Evolutionary conservation across 2,797 vertebrate genomes (phyloP).

Genomic region (Hippoglossus hippoglossus): DNA sequence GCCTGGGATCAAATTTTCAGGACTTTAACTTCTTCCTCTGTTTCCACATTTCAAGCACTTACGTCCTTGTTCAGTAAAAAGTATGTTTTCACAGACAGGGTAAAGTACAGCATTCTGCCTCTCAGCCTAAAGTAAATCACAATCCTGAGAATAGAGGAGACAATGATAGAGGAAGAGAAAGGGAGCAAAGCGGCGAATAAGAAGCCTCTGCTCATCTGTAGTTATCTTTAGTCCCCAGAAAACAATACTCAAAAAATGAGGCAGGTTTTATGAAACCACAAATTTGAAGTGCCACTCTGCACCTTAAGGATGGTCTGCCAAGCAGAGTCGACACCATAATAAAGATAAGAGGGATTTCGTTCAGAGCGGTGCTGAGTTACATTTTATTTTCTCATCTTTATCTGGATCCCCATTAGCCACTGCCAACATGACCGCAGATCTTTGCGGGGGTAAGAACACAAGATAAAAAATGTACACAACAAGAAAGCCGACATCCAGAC

Average conservation of each 20-base stretch:
- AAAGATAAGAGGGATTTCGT: conserved; percentile 42
- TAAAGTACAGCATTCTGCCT: conserved; percentile 10
- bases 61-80: conserved; percentile 10
- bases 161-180: conserved; percentile 3
- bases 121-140: conserved; percentile 17
- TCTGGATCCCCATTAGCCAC: conserved; percentile 51
- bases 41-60: conserved; percentile 2
- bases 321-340: conserved; percentile 6
- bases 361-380: neutral
- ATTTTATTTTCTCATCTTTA: conserved; percentile 32
- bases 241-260: conserved; percentile 33
- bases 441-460: conserved; percentile 13
- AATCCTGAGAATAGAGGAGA: conserved; percentile 1
- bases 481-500: conserved; percentile 1
- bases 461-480: conserved; percentile 13
- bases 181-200: neutral
- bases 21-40: neutral
- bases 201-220: conserved; percentile 20
- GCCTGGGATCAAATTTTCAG: conserved; percentile 10
- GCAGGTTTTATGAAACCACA: conserved; percentile 43
- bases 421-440: conserved; percentile 25
- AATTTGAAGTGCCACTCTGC: conserved; percentile 37
- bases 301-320: conserved; percentile 24
- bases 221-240: conserved; percentile 22
- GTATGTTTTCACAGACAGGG: conserved; percentile 12